Conservation (phyloP, 2,797 vertebrate genomes). For the Halcyon badia region DNA sequence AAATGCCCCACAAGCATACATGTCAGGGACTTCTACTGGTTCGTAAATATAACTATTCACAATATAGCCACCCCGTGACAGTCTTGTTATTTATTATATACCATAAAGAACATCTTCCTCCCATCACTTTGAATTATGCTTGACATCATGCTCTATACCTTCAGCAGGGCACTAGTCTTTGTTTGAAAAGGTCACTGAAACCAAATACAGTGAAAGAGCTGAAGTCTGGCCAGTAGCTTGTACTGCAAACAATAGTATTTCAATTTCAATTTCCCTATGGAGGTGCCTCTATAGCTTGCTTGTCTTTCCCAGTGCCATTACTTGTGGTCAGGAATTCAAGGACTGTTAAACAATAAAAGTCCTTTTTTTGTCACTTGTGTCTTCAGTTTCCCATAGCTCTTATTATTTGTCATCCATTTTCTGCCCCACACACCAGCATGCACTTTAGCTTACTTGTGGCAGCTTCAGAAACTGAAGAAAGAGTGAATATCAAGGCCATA, state of each 20-base stretch:
- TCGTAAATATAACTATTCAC: conserved; percentile 34
- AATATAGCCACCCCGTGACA: background rate
- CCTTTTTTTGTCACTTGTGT: background rate
- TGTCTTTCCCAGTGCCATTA: conserved; percentile 38
- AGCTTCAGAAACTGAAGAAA: background rate
- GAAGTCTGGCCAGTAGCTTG: conserved; percentile 25
- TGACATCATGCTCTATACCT: background rate
- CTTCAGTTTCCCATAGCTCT: background rate
- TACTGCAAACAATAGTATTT: conserved; percentile 9
- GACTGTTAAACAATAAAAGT: conserved; percentile 31
- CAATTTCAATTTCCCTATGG: conserved; percentile 53
- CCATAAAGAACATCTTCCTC: conserved; percentile 36
- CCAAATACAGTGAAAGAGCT: background rate
- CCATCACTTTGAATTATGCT: conserved; percentile 50
- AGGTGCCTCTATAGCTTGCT: background rate
- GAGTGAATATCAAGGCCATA: background rate
- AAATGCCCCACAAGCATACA: background rate
- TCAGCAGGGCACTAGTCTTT: background rate
- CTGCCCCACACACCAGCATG: background rate
- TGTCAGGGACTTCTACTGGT: conserved; percentile 7
- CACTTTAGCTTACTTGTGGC: background rate
- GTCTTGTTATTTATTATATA: conserved; percentile 46
- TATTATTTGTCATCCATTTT: background rate
- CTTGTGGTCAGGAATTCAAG: conserved; percentile 41
- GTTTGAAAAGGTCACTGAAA: conserved; percentile 37